Percentiles rank a stretch among this genome's conserved stretches.
These are phyloP conservation scores for Acanthoscelides obtectus DNA, from an alignment of 2,888 invertebrate species.

Conservation along the genomic window DNA sequence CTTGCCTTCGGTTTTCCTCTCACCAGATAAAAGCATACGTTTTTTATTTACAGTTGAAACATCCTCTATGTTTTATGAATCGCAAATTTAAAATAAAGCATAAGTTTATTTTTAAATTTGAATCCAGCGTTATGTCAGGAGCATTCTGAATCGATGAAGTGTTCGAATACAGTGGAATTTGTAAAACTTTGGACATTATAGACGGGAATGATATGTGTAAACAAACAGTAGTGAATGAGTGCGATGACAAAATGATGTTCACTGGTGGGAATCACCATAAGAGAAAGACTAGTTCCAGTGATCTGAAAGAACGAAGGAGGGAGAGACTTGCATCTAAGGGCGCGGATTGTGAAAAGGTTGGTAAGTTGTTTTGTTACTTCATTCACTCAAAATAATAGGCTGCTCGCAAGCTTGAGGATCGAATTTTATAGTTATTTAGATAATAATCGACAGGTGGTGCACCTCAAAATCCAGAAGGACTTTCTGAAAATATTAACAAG, in stretches of 20 bases:
- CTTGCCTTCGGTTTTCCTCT: no score
- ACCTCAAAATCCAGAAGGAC: no score
- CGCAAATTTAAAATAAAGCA: background rate
- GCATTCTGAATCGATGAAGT: background rate
- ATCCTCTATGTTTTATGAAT: background rate
- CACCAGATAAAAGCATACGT: no score
- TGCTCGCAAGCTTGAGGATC: no score
- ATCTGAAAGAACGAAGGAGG: constrained; percentile 37
- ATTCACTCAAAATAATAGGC: background rate
- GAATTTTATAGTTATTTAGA: no score
- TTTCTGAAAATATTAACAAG: no score
- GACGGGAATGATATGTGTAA: background rate
- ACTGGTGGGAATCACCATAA: constrained; percentile 62
- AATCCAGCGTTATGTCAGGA: background rate
- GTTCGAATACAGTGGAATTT: background rate
- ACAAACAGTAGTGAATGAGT: background rate
- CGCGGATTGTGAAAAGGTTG: constrained; percentile 21
- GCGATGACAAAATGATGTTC: constrained; percentile 60
- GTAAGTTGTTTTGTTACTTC: constrained; percentile 6
- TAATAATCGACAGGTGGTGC: no score
- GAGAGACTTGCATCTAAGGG: constrained; percentile 20
- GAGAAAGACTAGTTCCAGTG: constrained; percentile 48
- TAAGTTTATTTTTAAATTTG: background rate
- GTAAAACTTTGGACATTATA: background rate
- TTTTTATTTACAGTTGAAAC: background rate